Percentiles rank a stretch among this genome's conserved stretches.
These are phyloP conservation scores for Triplophysa tibetana DNA, from an alignment of 2,113 vertebrate genomes.

Conservation along the genomic window DNA sequence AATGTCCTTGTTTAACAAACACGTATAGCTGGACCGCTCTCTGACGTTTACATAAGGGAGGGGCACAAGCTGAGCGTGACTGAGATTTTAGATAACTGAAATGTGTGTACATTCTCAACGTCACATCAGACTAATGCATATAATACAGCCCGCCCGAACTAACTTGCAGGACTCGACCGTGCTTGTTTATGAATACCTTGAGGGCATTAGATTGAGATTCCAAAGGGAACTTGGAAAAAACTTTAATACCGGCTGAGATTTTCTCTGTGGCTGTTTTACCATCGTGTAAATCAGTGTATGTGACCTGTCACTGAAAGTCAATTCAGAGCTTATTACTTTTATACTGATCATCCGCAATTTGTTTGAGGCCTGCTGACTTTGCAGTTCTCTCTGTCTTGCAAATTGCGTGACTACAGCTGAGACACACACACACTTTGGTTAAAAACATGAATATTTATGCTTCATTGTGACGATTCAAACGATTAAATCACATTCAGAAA, in stretches of 20 bases:
- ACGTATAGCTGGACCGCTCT: neutral
- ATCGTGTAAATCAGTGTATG: constrained; percentile 3
- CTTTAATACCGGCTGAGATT: neutral
- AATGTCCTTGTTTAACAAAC: neutral
- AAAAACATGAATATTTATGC: neutral
- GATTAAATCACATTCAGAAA: too few species aligned
- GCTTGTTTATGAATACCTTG: neutral
- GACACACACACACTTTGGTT: neutral
- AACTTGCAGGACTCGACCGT: constrained; percentile 1
- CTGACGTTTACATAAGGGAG: constrained; percentile 25
- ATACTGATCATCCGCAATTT: constrained; percentile 4
- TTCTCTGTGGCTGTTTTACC: neutral
- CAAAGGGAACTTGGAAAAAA: neutral
- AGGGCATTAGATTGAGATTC: neutral
- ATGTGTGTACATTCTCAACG: neutral
- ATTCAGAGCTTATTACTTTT: neutral
- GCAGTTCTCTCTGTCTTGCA: constrained; percentile 2
- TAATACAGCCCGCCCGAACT: neutral
- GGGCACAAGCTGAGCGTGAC: neutral
- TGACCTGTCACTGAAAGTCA: neutral
- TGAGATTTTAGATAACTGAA: constrained; percentile 6
- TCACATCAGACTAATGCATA: neutral
- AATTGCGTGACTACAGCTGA: constrained; percentile 8
- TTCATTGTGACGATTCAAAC: neutral
- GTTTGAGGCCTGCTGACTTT: constrained; percentile 10